Evolutionary conservation across 2,797 vertebrate species (phyloP).

Genomic region (Enteromius argenteus): DNA sequence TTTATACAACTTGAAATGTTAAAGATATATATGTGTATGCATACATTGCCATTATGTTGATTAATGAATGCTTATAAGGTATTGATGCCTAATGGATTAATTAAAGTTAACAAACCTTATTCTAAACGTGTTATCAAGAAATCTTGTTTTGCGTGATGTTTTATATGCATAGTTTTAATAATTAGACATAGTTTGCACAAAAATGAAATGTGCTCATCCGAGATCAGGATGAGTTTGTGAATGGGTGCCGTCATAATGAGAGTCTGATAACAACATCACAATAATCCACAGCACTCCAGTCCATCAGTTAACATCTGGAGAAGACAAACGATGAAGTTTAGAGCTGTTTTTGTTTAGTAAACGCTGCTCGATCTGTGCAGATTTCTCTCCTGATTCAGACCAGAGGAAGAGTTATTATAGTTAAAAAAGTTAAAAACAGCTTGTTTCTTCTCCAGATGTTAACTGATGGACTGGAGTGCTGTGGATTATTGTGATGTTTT

Average conservation of each 20-base stretch:
- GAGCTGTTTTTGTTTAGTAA: no score
- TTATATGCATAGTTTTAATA: no score
- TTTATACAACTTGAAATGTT: neutral
- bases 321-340: neutral
- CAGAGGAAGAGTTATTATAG: neutral
- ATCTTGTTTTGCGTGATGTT: neutral
- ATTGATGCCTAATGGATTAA: neutral
- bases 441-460: no score
- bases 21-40: neutral
- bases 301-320: neutral
- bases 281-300: neutral
- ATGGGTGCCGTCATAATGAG: neutral
- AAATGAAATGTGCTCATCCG: accelerated
- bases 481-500: neutral
- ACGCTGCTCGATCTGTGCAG: no score
- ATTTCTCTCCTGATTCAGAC: no score
- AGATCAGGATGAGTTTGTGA: neutral
- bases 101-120: neutral
- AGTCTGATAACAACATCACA: neutral
- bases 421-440: no score
- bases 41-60: neutral
- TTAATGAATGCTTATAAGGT: neutral
- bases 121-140: neutral
- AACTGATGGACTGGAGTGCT: neutral
- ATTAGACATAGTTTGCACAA: neutral